A percentile compares a stretch with the other conserved stretches of the same genome.
Conservation (phyloP, 1,140 invertebrate genomes). For the Doryteuthis pealeii region DNA sequence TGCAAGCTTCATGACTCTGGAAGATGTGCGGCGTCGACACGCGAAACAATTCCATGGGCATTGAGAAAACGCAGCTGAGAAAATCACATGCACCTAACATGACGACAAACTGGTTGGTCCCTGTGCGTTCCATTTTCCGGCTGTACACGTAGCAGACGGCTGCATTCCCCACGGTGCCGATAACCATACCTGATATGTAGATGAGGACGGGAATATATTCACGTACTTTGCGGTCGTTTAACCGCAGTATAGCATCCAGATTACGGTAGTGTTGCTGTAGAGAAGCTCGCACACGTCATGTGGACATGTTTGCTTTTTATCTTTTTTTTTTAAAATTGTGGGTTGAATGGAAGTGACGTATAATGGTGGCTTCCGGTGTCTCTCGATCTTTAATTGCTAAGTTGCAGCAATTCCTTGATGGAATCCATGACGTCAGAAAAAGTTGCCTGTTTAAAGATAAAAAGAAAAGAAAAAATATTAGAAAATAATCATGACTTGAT, state of each 20-base stretch:
- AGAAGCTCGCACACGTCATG: background rate
- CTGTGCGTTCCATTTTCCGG: conserved; percentile 36
- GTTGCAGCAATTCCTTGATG: background rate
- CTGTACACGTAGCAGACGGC: conserved; percentile 45
- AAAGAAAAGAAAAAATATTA: no score
- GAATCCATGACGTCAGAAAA: background rate
- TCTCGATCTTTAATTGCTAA: background rate
- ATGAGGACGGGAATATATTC: conserved; percentile 32
- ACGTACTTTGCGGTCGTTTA: conserved; percentile 30
- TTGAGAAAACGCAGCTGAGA: conserved; percentile 40
- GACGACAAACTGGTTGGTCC: conserved; percentile 43
- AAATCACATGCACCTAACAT: conserved; percentile 42
- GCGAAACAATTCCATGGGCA: conserved; percentile 31
- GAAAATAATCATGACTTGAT: no score
- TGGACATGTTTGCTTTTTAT: background rate
- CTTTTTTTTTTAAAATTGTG: no score
- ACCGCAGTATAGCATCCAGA: background rate
- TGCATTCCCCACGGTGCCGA: conserved; percentile 43
- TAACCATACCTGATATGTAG: conserved; percentile 31
- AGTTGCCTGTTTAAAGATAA: no score
- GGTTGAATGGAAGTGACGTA: background rate
- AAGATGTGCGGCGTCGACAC: conserved; percentile 28
- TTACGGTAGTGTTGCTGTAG: background rate
- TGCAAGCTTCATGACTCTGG: conserved; percentile 22
- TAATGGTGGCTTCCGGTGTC: background rate